phyloP scores from a whole-genome alignment of 2,888 invertebrate species.

The Masnerella sp. region DNA sequence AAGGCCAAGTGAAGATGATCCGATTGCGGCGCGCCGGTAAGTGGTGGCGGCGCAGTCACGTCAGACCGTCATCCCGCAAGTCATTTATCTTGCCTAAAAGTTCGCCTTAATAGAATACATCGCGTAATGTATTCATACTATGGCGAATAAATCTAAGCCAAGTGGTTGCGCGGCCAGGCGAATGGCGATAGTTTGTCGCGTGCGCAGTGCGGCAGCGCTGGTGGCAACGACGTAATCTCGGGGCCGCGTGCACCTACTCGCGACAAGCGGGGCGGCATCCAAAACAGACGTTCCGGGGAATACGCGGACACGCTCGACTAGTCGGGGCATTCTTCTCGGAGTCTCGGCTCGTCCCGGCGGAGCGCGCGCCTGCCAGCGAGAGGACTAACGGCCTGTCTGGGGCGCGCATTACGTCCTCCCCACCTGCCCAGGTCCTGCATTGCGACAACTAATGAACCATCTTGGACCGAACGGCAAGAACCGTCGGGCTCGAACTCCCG shows the following conservation, averaged over 20 bases:
- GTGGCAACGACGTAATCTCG: constrained; percentile 51
- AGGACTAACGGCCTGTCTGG: constrained; percentile 49
- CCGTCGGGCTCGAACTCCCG: constrained; percentile 69
- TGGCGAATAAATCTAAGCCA: constrained; percentile 49
- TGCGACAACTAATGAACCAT: constrained; percentile 78
- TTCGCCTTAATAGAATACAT: constrained; percentile 51
- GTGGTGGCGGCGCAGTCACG: constrained; percentile 44
- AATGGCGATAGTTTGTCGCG: constrained; percentile 46
- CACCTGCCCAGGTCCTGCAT: constrained; percentile 73
- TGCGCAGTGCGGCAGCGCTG: constrained; percentile 55
- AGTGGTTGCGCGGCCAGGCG: constrained; percentile 39
- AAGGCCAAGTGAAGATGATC: constrained; percentile 39
- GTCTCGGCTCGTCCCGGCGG: constrained; percentile 64
- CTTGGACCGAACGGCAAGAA: constrained; percentile 71
- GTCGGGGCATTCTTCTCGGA: constrained; percentile 72
- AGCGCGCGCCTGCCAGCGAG: constrained; percentile 54
- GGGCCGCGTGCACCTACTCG: no score
- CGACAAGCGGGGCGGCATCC: constrained; percentile 43
- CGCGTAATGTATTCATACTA: constrained; percentile 34
- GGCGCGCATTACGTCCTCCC: constrained; percentile 42
- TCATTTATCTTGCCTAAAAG: constrained; percentile 55
- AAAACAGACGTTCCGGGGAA: constrained; percentile 72
- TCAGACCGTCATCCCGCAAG: constrained; percentile 49
- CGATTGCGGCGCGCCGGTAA: constrained; percentile 44
- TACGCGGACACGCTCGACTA: constrained; percentile 69